Evolutionary conservation across 2,113 vertebrate genomes (phyloP), one percentile per base, ranked within the genome.

Genomic region (Gavia stellata): DNA sequence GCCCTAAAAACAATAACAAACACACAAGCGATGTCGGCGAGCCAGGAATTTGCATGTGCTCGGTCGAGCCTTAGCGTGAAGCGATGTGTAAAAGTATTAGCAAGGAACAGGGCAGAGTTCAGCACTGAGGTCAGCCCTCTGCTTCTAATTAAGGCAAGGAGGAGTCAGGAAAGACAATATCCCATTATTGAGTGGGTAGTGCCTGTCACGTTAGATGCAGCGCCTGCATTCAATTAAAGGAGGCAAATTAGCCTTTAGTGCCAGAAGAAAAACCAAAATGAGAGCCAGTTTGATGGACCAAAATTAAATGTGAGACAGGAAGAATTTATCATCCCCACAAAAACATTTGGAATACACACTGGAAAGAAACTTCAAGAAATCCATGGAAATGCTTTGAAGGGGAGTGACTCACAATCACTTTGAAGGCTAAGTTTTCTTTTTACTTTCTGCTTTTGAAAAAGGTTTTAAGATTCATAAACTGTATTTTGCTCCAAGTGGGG

Each of bases 281-380:
- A 91, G 88, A 55, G 61, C 65, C 65, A 84, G 77, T 89, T 91
- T 92, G 83, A 94, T 68, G 80, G 83, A 84, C 83, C 77, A 91
- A 84, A 95, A 95, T 93, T 91, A 75, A 94, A 96, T 91, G 86
- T 72, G 94, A 96, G 65, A 72, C 83, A 42, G 49, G 81, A 94
- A 94, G 79, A 80, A 89, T 95, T 89, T 75, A 86, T 88, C 61
- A 78, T 58, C 68, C 86, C 88, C 95, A 91, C 91, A 96, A 91
- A 96, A 94, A 94, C 21, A 28, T 59, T 92, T 96, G 94, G 95
- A 96, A 91, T 79, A 94, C 13, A 19, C 65, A 17, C 52, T 87
- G 88, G 91, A 89, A 96, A 96, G 52, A 79, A 78, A 91, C 68
- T 91, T 96, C 44, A 94, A 94, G 88, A 94, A 95, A 92, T 95